Percentiles rank a stretch among this genome's conserved stretches.
Conservation (phyloP, 1,140 invertebrate genomes). For the Eueides isabella region DNA sequence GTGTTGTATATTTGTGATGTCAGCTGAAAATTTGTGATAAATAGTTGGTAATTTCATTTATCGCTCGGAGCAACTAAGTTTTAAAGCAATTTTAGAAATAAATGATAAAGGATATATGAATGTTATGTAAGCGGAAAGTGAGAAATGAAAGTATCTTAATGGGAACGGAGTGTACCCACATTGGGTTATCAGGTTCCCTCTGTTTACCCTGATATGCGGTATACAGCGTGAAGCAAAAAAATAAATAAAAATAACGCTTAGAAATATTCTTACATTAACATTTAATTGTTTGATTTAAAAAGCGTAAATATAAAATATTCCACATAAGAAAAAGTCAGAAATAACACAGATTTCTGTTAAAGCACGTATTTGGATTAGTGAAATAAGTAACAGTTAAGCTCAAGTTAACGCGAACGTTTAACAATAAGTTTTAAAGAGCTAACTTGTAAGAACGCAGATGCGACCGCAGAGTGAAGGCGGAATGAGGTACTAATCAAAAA, state of each 20-base stretch:
- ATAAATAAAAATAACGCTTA: too few species aligned
- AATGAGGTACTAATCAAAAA: slow-evolving; percentile 1
- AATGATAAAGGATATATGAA: too few species aligned
- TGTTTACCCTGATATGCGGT: too few species aligned
- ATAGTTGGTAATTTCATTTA: not conserved
- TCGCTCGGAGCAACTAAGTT: not conserved
- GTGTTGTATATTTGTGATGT: not conserved
- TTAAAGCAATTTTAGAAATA: too few species aligned
- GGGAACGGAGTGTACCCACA: too few species aligned
- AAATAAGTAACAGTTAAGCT: not conserved
- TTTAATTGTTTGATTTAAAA: too few species aligned
- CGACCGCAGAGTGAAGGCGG: not conserved
- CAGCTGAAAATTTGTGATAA: not conserved
- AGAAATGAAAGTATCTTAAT: too few species aligned
- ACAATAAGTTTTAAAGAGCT: slow-evolving; percentile 21
- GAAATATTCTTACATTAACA: too few species aligned
- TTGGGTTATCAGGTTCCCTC: too few species aligned
- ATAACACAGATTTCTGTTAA: not conserved
- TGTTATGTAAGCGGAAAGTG: too few species aligned
- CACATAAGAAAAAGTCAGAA: not conserved
- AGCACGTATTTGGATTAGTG: slow-evolving; percentile 11
- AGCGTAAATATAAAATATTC: not conserved
- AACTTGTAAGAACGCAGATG: slow-evolving; percentile 20
- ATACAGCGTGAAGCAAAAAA: too few species aligned
- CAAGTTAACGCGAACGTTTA: slow-evolving; percentile 11